Evolutionary conservation across 2,113 vertebrate genomes (phyloP), one percentile per base, ranked within the genome.

Genomic region (Cephalopterus ornatus): DNA sequence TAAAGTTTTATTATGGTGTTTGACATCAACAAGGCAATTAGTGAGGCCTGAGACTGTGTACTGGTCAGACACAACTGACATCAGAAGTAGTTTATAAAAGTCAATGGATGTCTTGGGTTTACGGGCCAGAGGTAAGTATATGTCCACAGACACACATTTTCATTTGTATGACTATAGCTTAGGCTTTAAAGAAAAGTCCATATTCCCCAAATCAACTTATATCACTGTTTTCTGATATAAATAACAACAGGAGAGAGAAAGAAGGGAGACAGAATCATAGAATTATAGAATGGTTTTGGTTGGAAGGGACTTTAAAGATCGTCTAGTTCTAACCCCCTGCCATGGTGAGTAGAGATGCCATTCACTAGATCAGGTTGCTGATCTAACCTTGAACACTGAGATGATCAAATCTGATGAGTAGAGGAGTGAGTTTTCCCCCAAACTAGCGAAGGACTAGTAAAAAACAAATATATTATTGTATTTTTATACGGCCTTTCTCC

Each of bases 1-100:
- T 73, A 50, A 96, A 91, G 82, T 70, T 95, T 95, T 96, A 90
- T 95, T 93, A 23, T 7, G 28, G 72, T 39, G 37, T 76, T 92
- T 94, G 95, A 97, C 98, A 97, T 85, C 88, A 97, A 95, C 87
- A 81, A 97, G 79, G 82, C 95, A 97, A 97, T 98, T 95, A 97
- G 95, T 18, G 78, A 93, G 93, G 86, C 88, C 84, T 83, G 63
- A 94, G 84, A 37, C 61, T 26, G 24, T 22, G 58, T 42, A 58
- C 50, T 76, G 86, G 88, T 92, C 93, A 98, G 88, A 95, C 83
- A 93, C 77, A 94, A 83, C 68, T 85, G 71, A 74, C 80, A 86
- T 84, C 89, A 88, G 73, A 37, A 81, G 65, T 24, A 63, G 68
- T 96, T 91, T 75, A 85, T 32, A 93, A 96, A 95, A 56, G 52